These are phyloP conservation scores for Eilema sororculum DNA, from an alignment of 2,888 invertebrate species.

Conservation along the genomic window DNA sequence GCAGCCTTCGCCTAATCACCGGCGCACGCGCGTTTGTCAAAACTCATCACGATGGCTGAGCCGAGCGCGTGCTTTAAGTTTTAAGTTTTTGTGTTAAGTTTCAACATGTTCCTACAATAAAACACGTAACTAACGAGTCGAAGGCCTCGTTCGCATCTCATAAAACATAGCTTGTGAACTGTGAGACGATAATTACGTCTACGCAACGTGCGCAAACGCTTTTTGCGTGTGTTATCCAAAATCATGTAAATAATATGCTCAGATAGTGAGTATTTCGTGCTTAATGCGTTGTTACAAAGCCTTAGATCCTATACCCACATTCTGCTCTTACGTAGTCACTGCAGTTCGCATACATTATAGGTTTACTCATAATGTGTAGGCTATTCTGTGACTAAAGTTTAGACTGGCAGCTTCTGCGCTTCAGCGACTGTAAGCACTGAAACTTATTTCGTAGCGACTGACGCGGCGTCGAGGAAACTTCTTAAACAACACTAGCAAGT, in stretches of 20 bases:
- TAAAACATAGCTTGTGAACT: conserved; percentile 9
- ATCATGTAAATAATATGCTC: neutral
- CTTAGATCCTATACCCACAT: neutral
- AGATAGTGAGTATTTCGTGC: neutral
- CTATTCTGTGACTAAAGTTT: neutral
- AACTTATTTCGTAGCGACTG: neutral
- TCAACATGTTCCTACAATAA: conserved; percentile 27
- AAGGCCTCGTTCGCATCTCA: conserved; percentile 13
- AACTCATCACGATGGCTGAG: conserved; percentile 17
- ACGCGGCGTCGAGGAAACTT: no score
- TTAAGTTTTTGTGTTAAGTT: conserved; percentile 23
- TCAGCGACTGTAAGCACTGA: neutral
- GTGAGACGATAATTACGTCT: neutral
- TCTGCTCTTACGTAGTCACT: neutral
- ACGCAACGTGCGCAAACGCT: neutral
- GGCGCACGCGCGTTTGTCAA: conserved; percentile 12
- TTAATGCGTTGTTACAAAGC: neutral
- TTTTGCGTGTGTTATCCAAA: conserved; percentile 1
- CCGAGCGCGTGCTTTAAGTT: conserved; percentile 26
- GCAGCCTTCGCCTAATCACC: conserved; percentile 36
- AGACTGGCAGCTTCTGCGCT: neutral
- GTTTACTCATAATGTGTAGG: no score
- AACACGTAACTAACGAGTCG: conserved; percentile 14
- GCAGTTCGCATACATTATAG: neutral
- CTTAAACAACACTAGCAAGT: neutral